These are phyloP conservation scores for Sebastes trivittatus DNA, from an alignment of 2,797 vertebrate genomes.

Conservation along the genomic window DNA sequence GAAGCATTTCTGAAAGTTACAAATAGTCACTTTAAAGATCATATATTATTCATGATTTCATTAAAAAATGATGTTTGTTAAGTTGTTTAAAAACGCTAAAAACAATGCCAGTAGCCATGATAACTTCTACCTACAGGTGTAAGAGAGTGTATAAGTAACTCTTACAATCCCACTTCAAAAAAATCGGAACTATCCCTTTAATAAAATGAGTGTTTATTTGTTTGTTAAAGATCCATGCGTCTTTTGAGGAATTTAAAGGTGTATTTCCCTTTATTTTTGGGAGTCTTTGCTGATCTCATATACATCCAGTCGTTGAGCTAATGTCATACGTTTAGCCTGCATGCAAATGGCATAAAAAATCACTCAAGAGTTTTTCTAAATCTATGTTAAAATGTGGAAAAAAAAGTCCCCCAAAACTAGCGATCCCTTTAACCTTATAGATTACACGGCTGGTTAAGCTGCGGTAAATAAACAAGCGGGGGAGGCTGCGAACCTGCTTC, in stretches of 20 bases:
- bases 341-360: conserved; percentile 5
- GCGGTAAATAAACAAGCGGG: conserved; percentile 44
- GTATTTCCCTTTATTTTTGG: not conserved
- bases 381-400: not conserved
- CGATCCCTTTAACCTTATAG: conserved; percentile 28
- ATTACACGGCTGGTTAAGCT: conserved; percentile 47
- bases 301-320: not conserved
- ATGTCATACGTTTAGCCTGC: not conserved
- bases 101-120: not conserved
- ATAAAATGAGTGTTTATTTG: not conserved
- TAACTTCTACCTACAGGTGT: not conserved
- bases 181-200: not conserved
- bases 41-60: not conserved
- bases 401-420: not conserved
- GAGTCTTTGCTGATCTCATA: not conserved
- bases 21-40: too few relatives aligned
- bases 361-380: conserved; percentile 17
- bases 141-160: too few relatives aligned
- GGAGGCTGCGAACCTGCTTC: conserved; percentile 31
- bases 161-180: too few relatives aligned
- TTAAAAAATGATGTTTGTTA: not conserved
- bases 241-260: not conserved
- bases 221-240: not conserved
- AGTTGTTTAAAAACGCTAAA: not conserved
- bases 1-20: too few relatives aligned